These are phyloP conservation scores for Phoxinus phoxinus DNA, from an alignment of 2,113 vertebrate genomes.

Conservation along the genomic window DNA sequence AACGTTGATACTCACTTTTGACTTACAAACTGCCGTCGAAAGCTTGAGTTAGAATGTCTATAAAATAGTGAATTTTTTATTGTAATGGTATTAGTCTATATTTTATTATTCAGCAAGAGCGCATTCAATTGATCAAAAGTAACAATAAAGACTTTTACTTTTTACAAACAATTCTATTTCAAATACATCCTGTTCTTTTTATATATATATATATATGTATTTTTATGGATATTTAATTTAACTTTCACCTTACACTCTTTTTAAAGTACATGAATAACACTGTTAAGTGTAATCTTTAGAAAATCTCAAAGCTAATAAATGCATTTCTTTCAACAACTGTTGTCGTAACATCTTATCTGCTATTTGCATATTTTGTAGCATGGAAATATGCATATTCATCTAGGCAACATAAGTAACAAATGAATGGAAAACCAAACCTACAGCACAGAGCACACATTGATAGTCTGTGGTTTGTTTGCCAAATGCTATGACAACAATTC, in stretches of 20 bases:
- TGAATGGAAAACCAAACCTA: background rate
- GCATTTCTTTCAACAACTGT: background rate
- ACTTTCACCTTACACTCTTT: background rate
- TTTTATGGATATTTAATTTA: no score
- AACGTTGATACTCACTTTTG: background rate
- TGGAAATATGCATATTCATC: background rate
- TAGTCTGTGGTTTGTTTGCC: constrained; percentile 11
- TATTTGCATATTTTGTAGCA: background rate
- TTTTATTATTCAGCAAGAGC: no score
- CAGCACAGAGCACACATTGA: background rate
- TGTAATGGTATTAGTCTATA: background rate
- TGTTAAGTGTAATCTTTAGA: background rate
- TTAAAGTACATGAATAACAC: background rate
- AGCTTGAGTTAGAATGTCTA: background rate
- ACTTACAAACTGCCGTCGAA: background rate
- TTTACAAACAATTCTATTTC: no score
- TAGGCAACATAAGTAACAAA: background rate
- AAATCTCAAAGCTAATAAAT: background rate
- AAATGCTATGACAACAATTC: background rate
- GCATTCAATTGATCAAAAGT: no score
- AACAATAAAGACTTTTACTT: no score
- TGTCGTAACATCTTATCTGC: background rate
- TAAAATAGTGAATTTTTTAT: background rate
- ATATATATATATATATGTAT: no score
- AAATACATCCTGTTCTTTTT: no score